Base-by-base conservation (phyloP, 2,797 vertebrate species). In the Premnoplex brunnescens region DNA sequence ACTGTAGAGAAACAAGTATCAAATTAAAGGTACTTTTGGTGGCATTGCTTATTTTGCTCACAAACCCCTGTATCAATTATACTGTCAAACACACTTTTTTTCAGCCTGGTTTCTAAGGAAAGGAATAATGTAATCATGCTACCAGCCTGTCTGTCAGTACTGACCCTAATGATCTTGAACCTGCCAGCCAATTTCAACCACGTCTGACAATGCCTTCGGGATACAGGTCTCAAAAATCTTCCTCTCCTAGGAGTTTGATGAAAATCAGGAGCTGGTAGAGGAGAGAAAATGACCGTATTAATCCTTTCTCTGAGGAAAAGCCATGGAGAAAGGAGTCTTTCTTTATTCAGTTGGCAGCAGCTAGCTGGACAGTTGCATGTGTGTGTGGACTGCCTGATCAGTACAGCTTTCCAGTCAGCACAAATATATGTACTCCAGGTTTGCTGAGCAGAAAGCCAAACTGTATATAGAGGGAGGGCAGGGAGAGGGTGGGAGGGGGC, bases 91-190 rank as follows among this genome's bases (percentile, higher is more conserved):
- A 7, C 18, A 67, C 43, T 60, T 58, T n/a, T 67, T 93, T 85
- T 51, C 4, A 91, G 54, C 16, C n/a, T 34, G n/a, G n/a, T 90
- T 92, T 91, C 76, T 75, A 84, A 72, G 54, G 56, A 37, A 85
- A 81, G 78, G 79, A 88, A 74, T 27, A 92, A 89, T 11, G 37
- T 43, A 85, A 36, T 88, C 6, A 4, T 34, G 24, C 30, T 84
- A 75, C 62, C 52, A 75, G 88, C 58, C 91, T 88, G 91, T 85
- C 93, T 91, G 51, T 89, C 93, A 93, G 73, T 73, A 62, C 76
- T 88, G 76, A 89, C 81, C 93, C 43, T 91, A 91, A 85, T 67
- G 87, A 89, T 93, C 87, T 91, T 91, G 85, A 95, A 94, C 58
- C 68, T 52, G 82, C 82, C 74, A 84, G 77, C 56, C 93, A 72